Percentiles rank a stretch among this genome's conserved stretches.
Conservation (phyloP, 2,113 vertebrate genomes). For the Plectropomus leopardus region DNA sequence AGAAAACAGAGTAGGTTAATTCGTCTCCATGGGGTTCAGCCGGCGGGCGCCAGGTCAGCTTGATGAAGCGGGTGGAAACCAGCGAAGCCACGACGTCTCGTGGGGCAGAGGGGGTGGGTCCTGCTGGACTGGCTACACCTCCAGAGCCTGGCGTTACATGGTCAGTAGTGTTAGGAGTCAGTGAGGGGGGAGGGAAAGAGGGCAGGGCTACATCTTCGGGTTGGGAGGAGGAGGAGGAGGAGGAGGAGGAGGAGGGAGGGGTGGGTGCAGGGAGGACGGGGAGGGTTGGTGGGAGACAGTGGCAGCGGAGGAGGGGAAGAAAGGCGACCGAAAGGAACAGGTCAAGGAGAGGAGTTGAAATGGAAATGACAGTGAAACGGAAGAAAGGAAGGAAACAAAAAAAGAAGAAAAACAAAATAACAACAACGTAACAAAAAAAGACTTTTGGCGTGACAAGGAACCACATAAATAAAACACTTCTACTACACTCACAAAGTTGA, state of each 20-base stretch:
- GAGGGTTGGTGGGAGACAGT: constrained; percentile 44
- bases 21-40: constrained; percentile 95
- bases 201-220: constrained; percentile 96
- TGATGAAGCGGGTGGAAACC: constrained; percentile 99
- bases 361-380: constrained; percentile 81
- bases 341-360: constrained; percentile 67
- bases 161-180: constrained; percentile 99
- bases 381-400: constrained; percentile 86
- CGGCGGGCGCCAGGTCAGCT: constrained; percentile 95
- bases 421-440: constrained; percentile 87
- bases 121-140: constrained; percentile 85
- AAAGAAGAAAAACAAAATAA: constrained; percentile 90
- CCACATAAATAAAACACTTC: constrained; percentile 84
- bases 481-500: constrained; percentile 90
- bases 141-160: constrained; percentile 96
- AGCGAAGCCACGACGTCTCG: constrained; percentile 97
- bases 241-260: constrained; percentile 4
- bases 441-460: constrained; percentile 84
- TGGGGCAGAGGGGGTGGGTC: constrained; percentile 93
- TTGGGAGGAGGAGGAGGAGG: constrained; percentile 21
- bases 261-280: constrained; percentile 11
- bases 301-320: constrained; percentile 36
- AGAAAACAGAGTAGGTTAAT: constrained; percentile 96
- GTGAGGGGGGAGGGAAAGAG: constrained; percentile 96
- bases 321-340: constrained; percentile 50